phyloP scores from a whole-genome alignment of 2,888 invertebrate species.

The Carterocephalus palaemon region DNA sequence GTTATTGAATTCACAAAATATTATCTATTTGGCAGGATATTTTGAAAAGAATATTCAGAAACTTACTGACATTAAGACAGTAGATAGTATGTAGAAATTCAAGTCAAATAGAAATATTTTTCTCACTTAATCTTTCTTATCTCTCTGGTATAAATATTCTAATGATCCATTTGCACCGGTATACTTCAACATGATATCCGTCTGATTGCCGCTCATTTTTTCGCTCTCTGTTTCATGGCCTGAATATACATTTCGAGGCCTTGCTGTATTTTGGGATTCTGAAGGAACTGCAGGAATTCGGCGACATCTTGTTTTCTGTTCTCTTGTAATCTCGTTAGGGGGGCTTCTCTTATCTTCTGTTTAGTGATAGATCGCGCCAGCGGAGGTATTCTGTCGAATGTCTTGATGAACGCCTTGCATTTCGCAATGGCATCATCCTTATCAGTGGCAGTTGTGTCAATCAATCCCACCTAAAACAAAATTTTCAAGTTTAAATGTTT shows the following conservation, averaged over 20 bases:
- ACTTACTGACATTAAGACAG: too few species aligned
- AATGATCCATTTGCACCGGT: too few species aligned
- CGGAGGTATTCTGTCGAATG: conserved; percentile 82
- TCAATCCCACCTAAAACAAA: conserved; percentile 79
- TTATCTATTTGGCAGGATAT: too few species aligned
- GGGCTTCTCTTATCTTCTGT: conserved; percentile 66
- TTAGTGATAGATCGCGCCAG: conserved; percentile 80
- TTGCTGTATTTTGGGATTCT: conserved; percentile 84
- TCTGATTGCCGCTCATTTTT: too few species aligned
- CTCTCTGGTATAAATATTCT: too few species aligned
- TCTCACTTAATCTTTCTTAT: too few species aligned
- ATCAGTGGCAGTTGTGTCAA: conserved; percentile 85
- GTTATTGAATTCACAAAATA: too few species aligned
- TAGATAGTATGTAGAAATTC: too few species aligned
- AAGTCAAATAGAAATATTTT: neutral
- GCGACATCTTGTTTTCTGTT: conserved; percentile 82
- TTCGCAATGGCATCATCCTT: conserved; percentile 83
- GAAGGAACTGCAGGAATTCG: conserved; percentile 79
- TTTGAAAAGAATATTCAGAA: too few species aligned
- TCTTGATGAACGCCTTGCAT: conserved; percentile 82
- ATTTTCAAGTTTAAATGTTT: neutral
- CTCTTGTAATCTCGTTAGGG: conserved; percentile 75
- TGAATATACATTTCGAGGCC: conserved; percentile 85
- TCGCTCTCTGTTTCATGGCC: conserved; percentile 80
- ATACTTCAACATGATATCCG: too few species aligned